These are phyloP conservation scores for Syrphus vitripennis DNA, from an alignment of 2,888 invertebrate species.

Conservation along the genomic window DNA sequence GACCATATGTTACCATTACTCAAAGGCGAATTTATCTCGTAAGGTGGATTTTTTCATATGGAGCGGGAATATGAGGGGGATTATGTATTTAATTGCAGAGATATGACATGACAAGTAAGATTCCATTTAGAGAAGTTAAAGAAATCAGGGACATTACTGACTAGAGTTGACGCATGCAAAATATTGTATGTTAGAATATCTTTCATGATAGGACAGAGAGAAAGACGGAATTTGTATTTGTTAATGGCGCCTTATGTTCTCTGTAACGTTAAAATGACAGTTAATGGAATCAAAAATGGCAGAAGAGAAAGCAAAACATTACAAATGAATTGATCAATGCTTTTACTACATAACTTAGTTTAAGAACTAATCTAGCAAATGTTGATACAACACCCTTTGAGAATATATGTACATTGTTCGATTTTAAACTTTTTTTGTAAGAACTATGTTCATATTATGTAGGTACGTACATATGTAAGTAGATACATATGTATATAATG, in stretches of 20 bases:
- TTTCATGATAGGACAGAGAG: neutral
- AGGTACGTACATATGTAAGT: too few species aligned
- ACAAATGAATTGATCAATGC: neutral
- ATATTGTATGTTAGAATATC: neutral
- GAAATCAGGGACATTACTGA: constrained; percentile 35
- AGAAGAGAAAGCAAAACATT: constrained; percentile 4
- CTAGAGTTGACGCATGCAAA: constrained; percentile 28
- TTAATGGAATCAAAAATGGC: neutral
- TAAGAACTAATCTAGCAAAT: too few species aligned
- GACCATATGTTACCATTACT: constrained; percentile 50
- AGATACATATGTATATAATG: too few species aligned
- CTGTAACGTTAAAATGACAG: constrained; percentile 4
- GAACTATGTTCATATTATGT: too few species aligned
- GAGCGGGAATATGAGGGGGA: neutral
- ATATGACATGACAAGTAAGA: constrained; percentile 64
- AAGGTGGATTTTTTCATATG: constrained; percentile 29
- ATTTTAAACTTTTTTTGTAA: too few species aligned
- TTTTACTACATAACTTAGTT: too few species aligned
- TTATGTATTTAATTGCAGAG: constrained; percentile 57
- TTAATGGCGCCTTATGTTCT: constrained; percentile 33
- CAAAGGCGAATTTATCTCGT: constrained; percentile 22
- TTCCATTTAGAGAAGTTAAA: constrained; percentile 17
- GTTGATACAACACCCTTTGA: too few species aligned
- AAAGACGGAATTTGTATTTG: neutral
- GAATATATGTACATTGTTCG: too few species aligned